These are phyloP conservation scores for Hesperia comma DNA, from an alignment of 2,888 invertebrate species.

Conservation along the genomic window DNA sequence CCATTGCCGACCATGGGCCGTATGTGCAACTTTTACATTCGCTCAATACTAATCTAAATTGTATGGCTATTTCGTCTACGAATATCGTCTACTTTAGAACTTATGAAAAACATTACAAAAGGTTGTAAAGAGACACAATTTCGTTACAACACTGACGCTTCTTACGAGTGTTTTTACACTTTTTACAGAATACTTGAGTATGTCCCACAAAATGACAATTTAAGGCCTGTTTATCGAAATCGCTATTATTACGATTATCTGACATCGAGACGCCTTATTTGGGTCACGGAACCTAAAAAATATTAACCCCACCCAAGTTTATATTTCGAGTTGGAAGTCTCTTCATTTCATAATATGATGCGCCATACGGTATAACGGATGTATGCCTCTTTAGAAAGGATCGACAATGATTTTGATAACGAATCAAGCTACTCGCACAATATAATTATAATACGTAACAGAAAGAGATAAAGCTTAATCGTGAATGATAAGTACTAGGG, in stretches of 20 bases:
- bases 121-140: not conserved
- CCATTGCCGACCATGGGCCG: not conserved
- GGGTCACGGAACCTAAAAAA: no score
- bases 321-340: no score
- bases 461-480: slow-evolving; percentile 70
- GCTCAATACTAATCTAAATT: slow-evolving; percentile 17
- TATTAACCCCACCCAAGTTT: no score
- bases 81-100: slow-evolving; percentile 14
- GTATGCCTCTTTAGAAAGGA: no score
- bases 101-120: slow-evolving; percentile 25
- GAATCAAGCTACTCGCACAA: slow-evolving; percentile 20
- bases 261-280: no score
- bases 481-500: slow-evolving; percentile 33
- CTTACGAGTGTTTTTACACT: no score
- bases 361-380: no score
- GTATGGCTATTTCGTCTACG: slow-evolving; percentile 31
- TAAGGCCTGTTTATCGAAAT: no score
- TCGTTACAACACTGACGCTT: not conserved
- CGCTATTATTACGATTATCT: no score
- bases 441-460: slow-evolving; percentile 60
- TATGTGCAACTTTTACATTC: slow-evolving; percentile 7
- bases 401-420: slow-evolving; percentile 11
- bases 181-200: no score
- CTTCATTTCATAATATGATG: no score
- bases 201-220: no score